Conservation (phyloP, 2,888 invertebrate species). For the Eristalis intricaria region DNA sequence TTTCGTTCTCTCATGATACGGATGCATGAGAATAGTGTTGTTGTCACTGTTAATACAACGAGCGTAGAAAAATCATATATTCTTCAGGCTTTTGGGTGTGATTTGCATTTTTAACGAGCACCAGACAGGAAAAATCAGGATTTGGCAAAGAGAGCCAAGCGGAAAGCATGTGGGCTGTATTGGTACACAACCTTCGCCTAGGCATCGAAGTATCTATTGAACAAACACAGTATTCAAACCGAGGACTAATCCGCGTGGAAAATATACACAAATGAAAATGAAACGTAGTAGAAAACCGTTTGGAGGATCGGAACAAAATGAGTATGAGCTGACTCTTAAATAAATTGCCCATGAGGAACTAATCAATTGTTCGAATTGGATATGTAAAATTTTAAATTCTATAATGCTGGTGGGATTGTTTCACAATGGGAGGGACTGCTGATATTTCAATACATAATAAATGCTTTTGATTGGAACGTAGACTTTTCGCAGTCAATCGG, state of each 20-base stretch:
- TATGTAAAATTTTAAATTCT: slow-evolving; percentile 59
- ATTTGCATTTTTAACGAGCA: slow-evolving; percentile 71
- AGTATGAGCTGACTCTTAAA: slow-evolving; percentile 29
- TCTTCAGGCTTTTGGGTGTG: slow-evolving; percentile 70
- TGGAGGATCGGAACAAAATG: background rate
- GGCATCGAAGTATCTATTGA: slow-evolving; percentile 59
- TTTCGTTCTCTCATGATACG: background rate
- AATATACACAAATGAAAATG: slow-evolving; percentile 51
- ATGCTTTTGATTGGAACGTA: slow-evolving; percentile 59
- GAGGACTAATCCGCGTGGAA: slow-evolving; percentile 60
- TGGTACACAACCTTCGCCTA: background rate
- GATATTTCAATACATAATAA: slow-evolving; percentile 57
- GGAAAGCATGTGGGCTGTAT: background rate
- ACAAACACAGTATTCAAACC: slow-evolving; percentile 57
- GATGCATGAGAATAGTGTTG: slow-evolving; percentile 12
- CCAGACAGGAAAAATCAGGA: slow-evolving; percentile 8
- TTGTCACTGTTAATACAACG: slow-evolving; percentile 20
- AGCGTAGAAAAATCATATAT: slow-evolving; percentile 67
- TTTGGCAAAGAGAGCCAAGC: slow-evolving; percentile 11
- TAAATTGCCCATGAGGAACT: slow-evolving; percentile 34
- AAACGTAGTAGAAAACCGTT: slow-evolving; percentile 22
- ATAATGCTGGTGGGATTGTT: slow-evolving; percentile 50
- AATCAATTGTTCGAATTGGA: slow-evolving; percentile 67
- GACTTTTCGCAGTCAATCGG: background rate
- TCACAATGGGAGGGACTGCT: slow-evolving; percentile 39